Base-by-base conservation (phyloP, 92 coral and sea anemone species). In the Anthopleura xanthogrammica region DNA sequence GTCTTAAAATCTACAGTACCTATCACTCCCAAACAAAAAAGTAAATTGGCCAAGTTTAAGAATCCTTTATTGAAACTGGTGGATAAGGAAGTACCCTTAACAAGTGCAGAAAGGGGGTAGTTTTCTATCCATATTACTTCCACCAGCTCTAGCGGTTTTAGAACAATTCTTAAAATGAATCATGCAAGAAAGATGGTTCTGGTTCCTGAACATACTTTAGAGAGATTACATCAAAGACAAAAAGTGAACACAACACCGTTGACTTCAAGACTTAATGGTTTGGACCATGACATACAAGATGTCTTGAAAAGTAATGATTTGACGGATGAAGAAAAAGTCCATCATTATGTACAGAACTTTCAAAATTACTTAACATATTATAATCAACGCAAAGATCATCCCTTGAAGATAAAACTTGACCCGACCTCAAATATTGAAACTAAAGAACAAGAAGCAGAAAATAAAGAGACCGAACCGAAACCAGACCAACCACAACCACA, bases 321-420 rank as follows among this genome's bases (percentile, higher is more conserved):
- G 11, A 50, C 76, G 7, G 81, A 80, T 55, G 89, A 88, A 42
- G 83, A 80, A 56, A 88, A 88, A 80, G 86, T 75, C 0, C 71
- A 19, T 8, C 46, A 77, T 2, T 88, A 88, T 48, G 76, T 76
- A 41, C 92, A 89, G 40, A 50, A 58, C 3, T 41, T 83, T 2
- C 87, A 83, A 76, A 77, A 78, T 41, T 88, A 85, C 72, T 76
- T 76, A 56, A 88, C 76, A 19, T 88, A 85, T 77, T 88, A 85
- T 13, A 76, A 88, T 68, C 73, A 80, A 60, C 50, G 88, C 72
- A 74, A 79, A 60, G 84, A 52, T 13, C 56, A 88, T 20, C 88
- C 88, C 36, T 72, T 84, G 39, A 77, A 57, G 58, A 83, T 88
- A 3, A 88, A 77, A 12, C 36, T 82, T 13, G 83, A 60, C 11